Evolutionary conservation across 2,888 invertebrate species (phyloP), one percentile per base, ranked within the genome.

Genomic region (Polylopha cassiicola): DNA sequence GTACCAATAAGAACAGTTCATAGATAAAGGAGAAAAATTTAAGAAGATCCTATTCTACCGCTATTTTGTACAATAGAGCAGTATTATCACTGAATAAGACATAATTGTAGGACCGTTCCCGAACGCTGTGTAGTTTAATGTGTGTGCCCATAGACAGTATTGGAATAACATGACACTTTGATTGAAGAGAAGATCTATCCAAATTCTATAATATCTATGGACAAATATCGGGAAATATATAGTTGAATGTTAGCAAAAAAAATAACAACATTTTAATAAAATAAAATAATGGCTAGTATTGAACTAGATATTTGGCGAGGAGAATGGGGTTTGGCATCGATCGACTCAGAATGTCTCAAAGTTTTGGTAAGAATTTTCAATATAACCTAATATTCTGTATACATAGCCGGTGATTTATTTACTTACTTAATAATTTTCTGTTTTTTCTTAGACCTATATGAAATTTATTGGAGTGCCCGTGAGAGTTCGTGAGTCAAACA

Each of bases 271-370:
- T 47, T 36, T 39, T 43, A 46, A 34, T 36, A 34, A 39, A 39
- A 44, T 37, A 42, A 27, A 43, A 58, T 47, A 55, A 84, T 84
- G 82, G 68, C 77, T 58, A 84, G 59, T 55, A 84, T 85, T 70
- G 84, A 89, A 69, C 75, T 95, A 52, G 89, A 92, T 73, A 90
- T 95, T 50, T 95, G 95, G 91, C 90, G 91, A 63, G 94, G 95
- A 10, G 95, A 95, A 72, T 96, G 92, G 91, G 94, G 94, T 11
- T 80, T 97, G 33, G 93, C 95, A 0, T 94, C 95, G 0, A 88
- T 96, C 43, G 95, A 96, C 86, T 87, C 91, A 44, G 90, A 92
- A 68, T 95, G 94, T 68, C 84, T 95, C 27, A 91, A 94, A 77
- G 89, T 92, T 61, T 84, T 96, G 88, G 93, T 95, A 70, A 88